Base-by-base conservation (phyloP, 2,113 vertebrate species). In the Halichoeres trimaculatus region DNA sequence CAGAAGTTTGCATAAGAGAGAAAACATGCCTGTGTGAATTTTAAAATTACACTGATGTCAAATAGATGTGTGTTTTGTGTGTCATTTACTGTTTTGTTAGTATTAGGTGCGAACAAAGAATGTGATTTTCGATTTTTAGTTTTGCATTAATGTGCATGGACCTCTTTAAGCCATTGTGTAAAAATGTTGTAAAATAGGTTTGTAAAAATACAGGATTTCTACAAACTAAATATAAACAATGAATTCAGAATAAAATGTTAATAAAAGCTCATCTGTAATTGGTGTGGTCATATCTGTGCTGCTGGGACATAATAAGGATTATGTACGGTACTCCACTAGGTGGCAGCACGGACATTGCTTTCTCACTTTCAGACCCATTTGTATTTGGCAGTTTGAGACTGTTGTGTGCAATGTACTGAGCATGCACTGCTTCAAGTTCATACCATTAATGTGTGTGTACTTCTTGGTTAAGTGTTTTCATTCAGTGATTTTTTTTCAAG, bases 1-100 rank as follows among this genome's bases (percentile, higher is more conserved):
- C 7, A 67, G 87, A 23, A 83, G 84, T 10, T 85, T 86, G 12
- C 90, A 92, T 41, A 91, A 90, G 67, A 83, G 71, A 22, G 84
- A 86, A 0, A 78, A 76, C 10, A 11, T 73, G 10, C 73, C 86
- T 45, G 77, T 35, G 70, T 88, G 77, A 87, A 41, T 24, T 1
- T 1, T 51, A 16, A 63, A 53, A 50, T 50, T 5, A 24, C 20
- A 51, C 26, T 13, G 6, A 20, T 17, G 14, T 56, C 36, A 26
- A 26, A 4, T 54, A 43, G 40, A 47, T n/a, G 23, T 12, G 0
- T 63, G 10, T 20, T 60, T 22, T 48, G 24, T 59, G 5, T 26
- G 16, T 52, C 20, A 4, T n/a, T 38, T 2, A 34, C 48, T 1
- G 35, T 70, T 56, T 67, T n/a, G n/a, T 12, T 57, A 4, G 41